Conservation (phyloP, 2,888 invertebrate species). For the Apodemia mormo region DNA sequence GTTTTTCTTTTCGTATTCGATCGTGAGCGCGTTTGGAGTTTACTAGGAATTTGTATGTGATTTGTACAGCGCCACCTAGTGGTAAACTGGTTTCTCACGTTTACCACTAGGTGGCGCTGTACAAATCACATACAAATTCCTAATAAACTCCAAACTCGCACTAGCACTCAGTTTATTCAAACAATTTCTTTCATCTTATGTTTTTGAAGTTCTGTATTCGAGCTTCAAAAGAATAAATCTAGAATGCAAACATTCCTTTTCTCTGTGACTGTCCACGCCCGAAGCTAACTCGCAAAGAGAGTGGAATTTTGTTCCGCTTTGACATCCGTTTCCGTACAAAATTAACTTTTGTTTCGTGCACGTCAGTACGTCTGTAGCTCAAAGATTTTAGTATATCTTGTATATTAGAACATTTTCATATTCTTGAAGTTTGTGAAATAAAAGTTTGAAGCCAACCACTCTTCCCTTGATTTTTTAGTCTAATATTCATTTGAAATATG, state of each 20-base stretch:
- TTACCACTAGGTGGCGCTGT: no score
- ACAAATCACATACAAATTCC: no score
- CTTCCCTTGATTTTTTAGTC: no score
- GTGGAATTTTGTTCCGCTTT: constrained; percentile 25
- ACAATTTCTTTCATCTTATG: constrained; percentile 1
- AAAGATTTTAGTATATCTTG: background rate
- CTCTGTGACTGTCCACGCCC: constrained; percentile 17
- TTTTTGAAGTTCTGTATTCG: background rate
- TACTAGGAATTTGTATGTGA: no score
- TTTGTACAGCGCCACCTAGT: no score
- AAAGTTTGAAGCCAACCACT: background rate
- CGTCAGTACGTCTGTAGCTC: constrained; percentile 5
- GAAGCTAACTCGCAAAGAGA: constrained; percentile 22
- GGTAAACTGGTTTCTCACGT: no score
- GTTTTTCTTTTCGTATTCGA: no score
- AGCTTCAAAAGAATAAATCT: constrained; percentile 3
- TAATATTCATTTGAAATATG: no score
- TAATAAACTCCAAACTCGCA: no score
- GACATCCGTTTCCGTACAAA: constrained; percentile 25
- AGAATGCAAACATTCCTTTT: constrained; percentile 9
- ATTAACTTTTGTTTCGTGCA: constrained; percentile 26
- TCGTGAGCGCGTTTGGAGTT: no score
- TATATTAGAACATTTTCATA: background rate
- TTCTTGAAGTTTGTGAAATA: background rate
- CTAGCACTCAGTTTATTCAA: background rate